Evolutionary conservation across 37 sponge, comb jelly and placozoan species (phyloP), one percentile per base, ranked within the genome.

Genomic region (Ephydatia muelleri): DNA sequence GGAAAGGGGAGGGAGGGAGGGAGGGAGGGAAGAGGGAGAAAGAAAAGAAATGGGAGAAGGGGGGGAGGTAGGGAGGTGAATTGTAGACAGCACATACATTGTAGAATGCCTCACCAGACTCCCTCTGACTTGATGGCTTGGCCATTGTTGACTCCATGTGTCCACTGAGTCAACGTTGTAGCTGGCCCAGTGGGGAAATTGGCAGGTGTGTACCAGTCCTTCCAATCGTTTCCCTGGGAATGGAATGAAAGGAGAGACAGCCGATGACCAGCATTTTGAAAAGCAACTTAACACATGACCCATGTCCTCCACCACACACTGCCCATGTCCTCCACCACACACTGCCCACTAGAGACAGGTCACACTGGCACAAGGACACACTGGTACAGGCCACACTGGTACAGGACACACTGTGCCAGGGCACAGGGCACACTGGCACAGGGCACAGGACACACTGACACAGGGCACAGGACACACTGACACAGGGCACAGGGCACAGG

Each of bases 71-170:
- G 22, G 79, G 4, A 1, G 33, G 68, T 37, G 8, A 30, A 19
- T 37, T 27, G 39, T 26, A 9, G 34, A 0, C 76, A 36, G 37
- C 43, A 67, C 2, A 73, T 6, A 34, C 8, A 5, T 9, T 47
- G 3, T 6, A 78, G 49, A n/a, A 3, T 37, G 76, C 31, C 75
- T 70, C 37, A 89, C 93, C 93, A 93, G 3, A 93, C 89, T 77
- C 80, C 93, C 49, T 34, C 89, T 23, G 93, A 93, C 43, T 93
- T 93, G 49, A 89, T 71, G 64, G 93, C 87, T 76, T 88, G 89
- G 22, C 89, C 93, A 80, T 84, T 84, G 78, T 93, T 93, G 49
- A 93, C 93, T 76, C 93, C 93, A 82, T 93, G 93, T 34, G 87
- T 93, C 21, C 28, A 88, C 68, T 86, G 49, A 21, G 75, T 83